Evolutionary conservation across 2,797 vertebrate genomes (phyloP), one percentile per base, ranked within the genome.

Genomic region (Phyllotis vaccarum): DNA sequence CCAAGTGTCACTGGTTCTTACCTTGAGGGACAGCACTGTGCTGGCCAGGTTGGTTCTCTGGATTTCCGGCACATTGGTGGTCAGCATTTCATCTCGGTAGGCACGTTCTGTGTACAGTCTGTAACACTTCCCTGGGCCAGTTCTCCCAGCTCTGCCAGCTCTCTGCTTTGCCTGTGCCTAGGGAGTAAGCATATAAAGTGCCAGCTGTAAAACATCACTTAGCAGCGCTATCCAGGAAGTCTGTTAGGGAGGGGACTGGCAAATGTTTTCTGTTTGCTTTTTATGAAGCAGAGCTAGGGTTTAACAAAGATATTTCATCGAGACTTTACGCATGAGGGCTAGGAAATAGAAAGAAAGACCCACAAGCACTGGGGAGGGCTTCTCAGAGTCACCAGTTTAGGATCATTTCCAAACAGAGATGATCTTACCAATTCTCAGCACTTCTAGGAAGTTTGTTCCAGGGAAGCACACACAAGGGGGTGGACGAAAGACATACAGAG

Each of bases 151-250:
- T 92, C 99, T 98, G 16, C 99, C 99, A 0, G 99, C 99, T 89
- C 99, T 98, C 97, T 99, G 99, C 98, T 99, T 99, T 56, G 99
- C 99, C 98, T 99, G 99, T 74, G 99, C 99, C 99, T 99, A 62
- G 34, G 52, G 58, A 37, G 49, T 31, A 68, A 27, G 74, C 60
- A 75, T 0, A 79, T 70, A 56, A n/a, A 96, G 91, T 0, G 91
- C 86, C 12, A 43, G 21, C 89, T 96, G 5, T 93, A 80, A 80
- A 91, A 40, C 21, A 56, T 0, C 24, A 17, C 31, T 87, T 56
- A 94, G 34, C n/a, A 46, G 89, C 49, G 88, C 60, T 80, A 66
- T 19, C 58, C 83, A 91, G 91, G 81, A 92, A 94, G 81, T 85
- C 85, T 58, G 75, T 19, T 66, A 40, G 96, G 22, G 3, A 52